Conservation (phyloP, 2,888 invertebrate species). For the Idaea aversata region DNA sequence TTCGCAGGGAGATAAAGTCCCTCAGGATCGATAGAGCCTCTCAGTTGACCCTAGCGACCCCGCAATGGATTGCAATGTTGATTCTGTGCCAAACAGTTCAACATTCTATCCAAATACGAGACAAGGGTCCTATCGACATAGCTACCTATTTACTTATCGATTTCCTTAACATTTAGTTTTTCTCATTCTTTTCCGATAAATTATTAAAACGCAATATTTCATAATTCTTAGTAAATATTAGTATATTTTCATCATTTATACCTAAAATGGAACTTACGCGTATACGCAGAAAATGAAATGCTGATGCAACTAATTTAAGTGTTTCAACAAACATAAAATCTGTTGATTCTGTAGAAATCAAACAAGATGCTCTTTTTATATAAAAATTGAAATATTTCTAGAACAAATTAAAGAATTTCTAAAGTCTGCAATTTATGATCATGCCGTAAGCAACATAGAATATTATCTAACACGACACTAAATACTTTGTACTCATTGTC, state of each 20-base stretch:
- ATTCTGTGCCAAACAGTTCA: conserved; percentile 1
- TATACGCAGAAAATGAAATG: not conserved
- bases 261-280: not conserved
- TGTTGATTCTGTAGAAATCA: not conserved
- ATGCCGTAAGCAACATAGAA: not conserved
- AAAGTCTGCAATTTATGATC: not conserved
- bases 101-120: conserved; percentile 1
- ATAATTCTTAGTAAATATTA: not conserved
- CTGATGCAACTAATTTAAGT: not conserved
- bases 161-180: not conserved
- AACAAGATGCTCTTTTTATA: not conserved
- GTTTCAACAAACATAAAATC: not conserved
- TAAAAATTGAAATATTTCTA: not conserved
- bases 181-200: not conserved
- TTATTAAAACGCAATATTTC: not conserved
- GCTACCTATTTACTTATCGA: not conserved
- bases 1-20: not conserved
- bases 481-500: conserved; percentile 18
- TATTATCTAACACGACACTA: not conserved
- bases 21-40: conserved; percentile 1
- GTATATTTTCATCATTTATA: not conserved
- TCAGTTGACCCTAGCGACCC: not conserved
- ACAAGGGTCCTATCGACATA: not conserved
- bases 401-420: not conserved
- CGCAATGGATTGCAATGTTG: not conserved